Conservation (phyloP, 2,113 vertebrate species). For the Amblyornis subalaris region DNA sequence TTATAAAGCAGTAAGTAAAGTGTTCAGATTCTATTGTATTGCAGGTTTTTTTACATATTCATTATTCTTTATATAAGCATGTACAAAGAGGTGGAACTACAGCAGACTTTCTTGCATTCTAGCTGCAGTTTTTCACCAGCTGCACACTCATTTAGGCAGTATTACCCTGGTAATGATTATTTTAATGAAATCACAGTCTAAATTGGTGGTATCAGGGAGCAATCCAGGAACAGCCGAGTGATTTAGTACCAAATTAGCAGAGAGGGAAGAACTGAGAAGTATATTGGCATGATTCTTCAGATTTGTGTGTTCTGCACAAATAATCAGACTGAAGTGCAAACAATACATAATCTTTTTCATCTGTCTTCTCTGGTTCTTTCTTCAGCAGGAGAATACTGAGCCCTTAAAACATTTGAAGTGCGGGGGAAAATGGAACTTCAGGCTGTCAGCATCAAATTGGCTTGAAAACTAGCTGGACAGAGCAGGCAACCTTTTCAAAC, state of each 20-base stretch:
- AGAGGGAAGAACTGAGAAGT: background rate
- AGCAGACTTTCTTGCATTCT: background rate
- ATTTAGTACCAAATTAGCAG: background rate
- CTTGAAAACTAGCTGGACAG: background rate
- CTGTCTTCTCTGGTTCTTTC: background rate
- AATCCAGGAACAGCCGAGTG: background rate
- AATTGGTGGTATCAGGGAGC: slow-evolving; percentile 15
- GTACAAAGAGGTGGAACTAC: background rate
- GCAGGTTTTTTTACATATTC: background rate
- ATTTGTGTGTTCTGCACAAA: background rate
- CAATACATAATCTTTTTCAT: background rate
- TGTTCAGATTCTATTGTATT: background rate
- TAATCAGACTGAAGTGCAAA: background rate
- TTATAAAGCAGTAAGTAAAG: background rate
- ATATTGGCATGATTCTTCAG: background rate
- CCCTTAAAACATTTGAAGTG: background rate
- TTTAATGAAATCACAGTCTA: slow-evolving; percentile 29
- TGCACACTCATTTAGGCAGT: background rate
- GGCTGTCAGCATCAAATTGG: background rate
- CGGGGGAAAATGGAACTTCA: background rate
- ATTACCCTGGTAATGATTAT: slow-evolving; percentile 10
- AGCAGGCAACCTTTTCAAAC: background rate
- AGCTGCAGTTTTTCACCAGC: background rate
- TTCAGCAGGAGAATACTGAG: background rate
- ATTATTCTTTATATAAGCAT: background rate